Evolutionary conservation across 2,113 vertebrate species (phyloP).

Genomic region (Gambusia holbrooki): DNA sequence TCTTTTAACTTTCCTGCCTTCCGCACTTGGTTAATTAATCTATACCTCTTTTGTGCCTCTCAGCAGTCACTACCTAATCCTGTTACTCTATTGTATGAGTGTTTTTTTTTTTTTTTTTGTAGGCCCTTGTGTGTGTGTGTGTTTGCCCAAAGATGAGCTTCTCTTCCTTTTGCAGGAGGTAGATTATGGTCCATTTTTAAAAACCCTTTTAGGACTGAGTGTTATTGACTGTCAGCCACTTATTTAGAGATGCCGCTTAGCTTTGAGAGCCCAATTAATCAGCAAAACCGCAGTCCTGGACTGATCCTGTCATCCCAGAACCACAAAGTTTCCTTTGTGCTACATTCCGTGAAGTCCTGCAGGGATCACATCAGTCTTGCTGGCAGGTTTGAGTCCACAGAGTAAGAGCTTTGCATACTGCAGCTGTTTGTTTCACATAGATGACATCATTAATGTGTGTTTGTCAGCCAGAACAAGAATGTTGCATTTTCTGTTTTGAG

Average conservation of each 20-base stretch:
- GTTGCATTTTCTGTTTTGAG: background rate
- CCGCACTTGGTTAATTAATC: slow-evolving; percentile 67
- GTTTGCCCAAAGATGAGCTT: slow-evolving; percentile 41
- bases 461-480: background rate
- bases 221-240: slow-evolving; percentile 38
- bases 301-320: slow-evolving; percentile 1
- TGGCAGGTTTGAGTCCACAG: slow-evolving; percentile 43
- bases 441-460: slow-evolving; percentile 33
- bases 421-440: slow-evolving; percentile 46
- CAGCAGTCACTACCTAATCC: slow-evolving; percentile 70
- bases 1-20: slow-evolving; percentile 59
- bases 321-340: slow-evolving; percentile 43
- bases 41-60: slow-evolving; percentile 61
- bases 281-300: background rate
- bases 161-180: slow-evolving; percentile 39
- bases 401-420: slow-evolving; percentile 44
- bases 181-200: slow-evolving; percentile 42
- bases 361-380: slow-evolving; percentile 59
- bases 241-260: slow-evolving; percentile 27
- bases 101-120: slow-evolving; percentile 23
- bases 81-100: slow-evolving; percentile 59
- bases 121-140: slow-evolving; percentile 35
- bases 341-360: slow-evolving; percentile 44
- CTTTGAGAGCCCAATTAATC: slow-evolving; percentile 3
- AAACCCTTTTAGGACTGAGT: slow-evolving; percentile 7